Evolutionary conservation across 2,888 invertebrate species (phyloP), one percentile per base, ranked within the genome.

Genomic region (Caenorhabditis japonica): DNA sequence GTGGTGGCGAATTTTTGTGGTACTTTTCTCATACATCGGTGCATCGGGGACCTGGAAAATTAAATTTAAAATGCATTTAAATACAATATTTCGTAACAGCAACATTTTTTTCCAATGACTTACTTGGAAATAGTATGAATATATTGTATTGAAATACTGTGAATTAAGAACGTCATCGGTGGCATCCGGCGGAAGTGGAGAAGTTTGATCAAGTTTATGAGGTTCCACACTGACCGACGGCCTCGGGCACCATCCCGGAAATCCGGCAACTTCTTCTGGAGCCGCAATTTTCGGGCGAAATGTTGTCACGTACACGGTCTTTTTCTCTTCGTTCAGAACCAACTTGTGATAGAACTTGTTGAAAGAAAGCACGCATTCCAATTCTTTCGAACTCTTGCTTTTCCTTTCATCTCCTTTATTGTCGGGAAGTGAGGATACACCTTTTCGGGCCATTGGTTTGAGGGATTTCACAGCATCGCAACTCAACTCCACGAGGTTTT

Each of bases 1-100:
- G 74, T 86, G 85, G 19, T 83, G 80, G 12, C 84, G 83, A 49
- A 85, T 82, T 17, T 81, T 77, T 0, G 85, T 85, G 21, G 73
- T 75, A 38, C 83, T 82, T 15, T 77, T 76, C 51, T 80, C 82
- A 52, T 85, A 85, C 7, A 44, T 33, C n/a, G 56, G 43, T 7
- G 83, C 76, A 56, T 85, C 85, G 8, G 85, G 85, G 7, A 85
- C 84, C 81, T 85, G 39, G 23, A 60, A 49, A 56, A 23, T 17
- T 38, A 13, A 13, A 12, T 56, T n/a, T n/a, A n/a, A n/a, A n/a
- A n/a, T n/a, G n/a, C n/a, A n/a, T n/a, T n/a, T n/a, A n/a, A n/a
- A n/a, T n/a, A n/a, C n/a, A n/a, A n/a, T n/a, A n/a, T n/a, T n/a
- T n/a, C n/a, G n/a, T n/a, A n/a, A n/a, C n/a, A n/a, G n/a, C n/a